A percentile compares a stretch with the other conserved stretches of the same genome.
Evolutionary conservation across 2,113 vertebrate species (phyloP).

Genomic region (Hystrix cristata): DNA sequence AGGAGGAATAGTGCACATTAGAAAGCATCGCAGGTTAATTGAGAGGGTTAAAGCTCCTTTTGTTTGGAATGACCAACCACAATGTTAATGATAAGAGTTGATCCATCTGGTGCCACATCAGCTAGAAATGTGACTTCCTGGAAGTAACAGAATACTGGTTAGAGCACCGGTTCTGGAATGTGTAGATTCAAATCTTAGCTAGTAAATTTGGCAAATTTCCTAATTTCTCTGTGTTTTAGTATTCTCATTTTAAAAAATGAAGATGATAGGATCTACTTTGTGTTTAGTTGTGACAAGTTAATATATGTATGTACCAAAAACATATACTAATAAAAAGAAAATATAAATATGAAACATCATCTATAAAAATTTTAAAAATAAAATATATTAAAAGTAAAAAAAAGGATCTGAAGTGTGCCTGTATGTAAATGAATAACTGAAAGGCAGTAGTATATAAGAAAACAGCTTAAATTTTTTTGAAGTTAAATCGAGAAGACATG

Average conservation of each 20-base stretch:
- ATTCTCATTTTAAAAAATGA: neutral
- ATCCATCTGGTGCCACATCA: neutral
- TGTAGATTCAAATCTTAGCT: neutral
- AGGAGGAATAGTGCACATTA: neutral
- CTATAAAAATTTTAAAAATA: neutral
- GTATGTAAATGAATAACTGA: neutral
- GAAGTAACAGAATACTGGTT: neutral
- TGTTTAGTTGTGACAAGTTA: neutral
- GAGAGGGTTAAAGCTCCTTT: neutral
- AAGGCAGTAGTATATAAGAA: neutral
- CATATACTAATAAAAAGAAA: neutral
- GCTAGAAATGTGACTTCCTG: neutral
- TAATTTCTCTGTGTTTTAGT: neutral
- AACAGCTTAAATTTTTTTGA: slow-evolving; percentile 28
- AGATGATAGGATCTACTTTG: neutral
- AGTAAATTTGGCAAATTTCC: neutral
- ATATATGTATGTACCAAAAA: neutral
- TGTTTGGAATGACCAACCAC: neutral
- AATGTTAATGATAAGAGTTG: neutral
- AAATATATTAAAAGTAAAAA: neutral
- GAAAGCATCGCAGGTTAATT: neutral
- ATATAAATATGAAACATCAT: neutral
- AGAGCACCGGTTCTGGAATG: neutral
- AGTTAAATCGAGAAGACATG: neutral
- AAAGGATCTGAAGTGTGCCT: neutral